Base-by-base conservation (phyloP, 1,140 invertebrate genomes). In the Drosophila kohkoa region DNA sequence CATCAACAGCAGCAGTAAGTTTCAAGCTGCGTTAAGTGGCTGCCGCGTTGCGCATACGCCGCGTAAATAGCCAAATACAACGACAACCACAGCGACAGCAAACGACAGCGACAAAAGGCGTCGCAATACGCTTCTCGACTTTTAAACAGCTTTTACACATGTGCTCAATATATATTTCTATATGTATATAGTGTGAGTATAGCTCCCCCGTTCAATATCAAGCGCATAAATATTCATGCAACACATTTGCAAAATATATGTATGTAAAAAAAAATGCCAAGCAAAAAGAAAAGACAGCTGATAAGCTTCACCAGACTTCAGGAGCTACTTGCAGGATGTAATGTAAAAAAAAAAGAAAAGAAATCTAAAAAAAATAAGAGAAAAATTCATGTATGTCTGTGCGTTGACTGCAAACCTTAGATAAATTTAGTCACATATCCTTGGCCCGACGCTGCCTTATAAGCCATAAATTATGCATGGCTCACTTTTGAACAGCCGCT, bases 401-500 rank as follows among this genome's bases (percentile, higher is more conserved):
- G 66, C 69, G 65, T 69, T 64, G 72, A 52, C 83, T 87, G 83
- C 77, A 71, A 73, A 68, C 74, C 77, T 81, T 78, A 87, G 85
- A 87, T 87, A 87, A 83, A 75, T 87, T 71, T 48, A 89, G 83
- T 81, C 83, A 72, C 82, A 75, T 60, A 88, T 87, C 72, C 79
- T 62, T 76, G 82, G 52, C 66, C 51, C 43, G 49, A 51, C 46
- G 59, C 54, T 48, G 30, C 59, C 70, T 77, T 71, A 73, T 72
- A 80, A 75, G 80, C 83, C 74, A 88, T 87, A 88, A 88, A 83
- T 88, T 88, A 87, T 87, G 83, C 87, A 88, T 89, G 63, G 62
- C 83, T 76, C 80, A 83, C 77, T 88, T 87, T 85, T 74, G 80
- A 85, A 73, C 81, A 75, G 57, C 65, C 46, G 64, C 30, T 5